Evolutionary conservation across 2,888 invertebrate species (phyloP), one percentile per base, ranked within the genome.

Genomic region (Dione juno): DNA sequence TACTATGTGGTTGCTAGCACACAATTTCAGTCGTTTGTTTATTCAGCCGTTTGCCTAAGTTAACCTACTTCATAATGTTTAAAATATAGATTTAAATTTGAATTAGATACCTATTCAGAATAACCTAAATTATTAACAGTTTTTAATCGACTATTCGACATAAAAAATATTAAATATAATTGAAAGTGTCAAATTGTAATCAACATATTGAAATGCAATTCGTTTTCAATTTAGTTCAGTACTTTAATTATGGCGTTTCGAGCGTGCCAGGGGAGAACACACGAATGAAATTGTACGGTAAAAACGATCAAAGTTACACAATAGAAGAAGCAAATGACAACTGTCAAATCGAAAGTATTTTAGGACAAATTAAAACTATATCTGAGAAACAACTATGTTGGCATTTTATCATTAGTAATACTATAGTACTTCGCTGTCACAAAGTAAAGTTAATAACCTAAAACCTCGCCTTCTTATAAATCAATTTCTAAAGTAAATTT

Each of bases 31-130:
- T 7, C 19, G 41, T 53, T 66, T 28, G 54, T 69, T 64, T 69
- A 54, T 64, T 64, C 68, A 69, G 68, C 54, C 53, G 68, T 69
- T 69, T n/a, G 0, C 10, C 3, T 43, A 64, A 66, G 37, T 37
- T 19, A 37, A 53, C 45, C 35, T 35, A 19, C 52, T 21, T 59
- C 19, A 53, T 52, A n/a, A 13, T 8, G 13, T 7, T 40, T 41
- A 41, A 28, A 41, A 37, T 16, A 50, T 50, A 48, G 16, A 48
- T 40, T 35, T 16, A 50, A 48, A 16, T 37, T 64, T 64, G 21
- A 52, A 21, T 21, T 21, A 52, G 13, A 52, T 5, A 28, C 11
- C 14, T n/a, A 35, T 35, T 11, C 28, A 14, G 14, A 53, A 14
- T 7, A 45, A 7, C n/a, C 1, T n/a, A 5, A 45, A n/a, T 45